Conservation (phyloP, 1,140 invertebrate genomes). For the Drosophila tani region DNA sequence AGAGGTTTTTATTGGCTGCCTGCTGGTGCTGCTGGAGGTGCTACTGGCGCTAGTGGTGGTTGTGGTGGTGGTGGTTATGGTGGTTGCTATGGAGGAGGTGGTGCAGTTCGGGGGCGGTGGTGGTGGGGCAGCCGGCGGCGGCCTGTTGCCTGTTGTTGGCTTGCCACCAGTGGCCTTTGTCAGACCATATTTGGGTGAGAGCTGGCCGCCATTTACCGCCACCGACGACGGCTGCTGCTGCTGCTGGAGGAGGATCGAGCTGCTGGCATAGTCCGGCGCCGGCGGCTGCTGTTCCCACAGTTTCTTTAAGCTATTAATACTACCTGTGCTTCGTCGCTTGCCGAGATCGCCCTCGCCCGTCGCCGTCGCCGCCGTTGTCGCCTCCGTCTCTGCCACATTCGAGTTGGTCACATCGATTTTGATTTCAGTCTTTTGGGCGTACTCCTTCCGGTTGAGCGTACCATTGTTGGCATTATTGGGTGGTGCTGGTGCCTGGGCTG, state of each 20-base stretch:
- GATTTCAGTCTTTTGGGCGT: slow-evolving; percentile 84
- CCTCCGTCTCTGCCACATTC: slow-evolving; percentile 45
- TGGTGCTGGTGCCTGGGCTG: slow-evolving; percentile 19
- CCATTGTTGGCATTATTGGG: slow-evolving; percentile 53
- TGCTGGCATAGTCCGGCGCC: slow-evolving; percentile 85
- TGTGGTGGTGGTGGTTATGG: slow-evolving; percentile 39
- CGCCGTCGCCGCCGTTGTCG: slow-evolving; percentile 54
- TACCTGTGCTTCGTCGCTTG: slow-evolving; percentile 95
- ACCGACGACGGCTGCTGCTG: slow-evolving; percentile 52
- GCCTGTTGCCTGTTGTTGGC: slow-evolving; percentile 66
- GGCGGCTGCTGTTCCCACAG: slow-evolving; percentile 92
- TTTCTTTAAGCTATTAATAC: slow-evolving; percentile 96
- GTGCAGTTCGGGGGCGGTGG: slow-evolving; percentile 74
- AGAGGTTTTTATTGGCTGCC: slow-evolving; percentile 75
- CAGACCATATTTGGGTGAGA: slow-evolving; percentile 79
- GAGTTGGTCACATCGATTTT: slow-evolving; percentile 80
- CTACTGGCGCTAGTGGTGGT: slow-evolving; percentile 32
- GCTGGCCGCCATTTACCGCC: slow-evolving; percentile 51
- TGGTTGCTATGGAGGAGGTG: slow-evolving; percentile 40
- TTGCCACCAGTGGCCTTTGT: slow-evolving; percentile 41
- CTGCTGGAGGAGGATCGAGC: slow-evolving; percentile 52
- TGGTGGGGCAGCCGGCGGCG: slow-evolving; percentile 79
- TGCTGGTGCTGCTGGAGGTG: slow-evolving; percentile 40
- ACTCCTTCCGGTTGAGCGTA: slow-evolving; percentile 67
- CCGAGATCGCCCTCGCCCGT: slow-evolving; percentile 87